Conservation (phyloP, 2,797 vertebrate genomes). For the Mus caroli region DNA sequence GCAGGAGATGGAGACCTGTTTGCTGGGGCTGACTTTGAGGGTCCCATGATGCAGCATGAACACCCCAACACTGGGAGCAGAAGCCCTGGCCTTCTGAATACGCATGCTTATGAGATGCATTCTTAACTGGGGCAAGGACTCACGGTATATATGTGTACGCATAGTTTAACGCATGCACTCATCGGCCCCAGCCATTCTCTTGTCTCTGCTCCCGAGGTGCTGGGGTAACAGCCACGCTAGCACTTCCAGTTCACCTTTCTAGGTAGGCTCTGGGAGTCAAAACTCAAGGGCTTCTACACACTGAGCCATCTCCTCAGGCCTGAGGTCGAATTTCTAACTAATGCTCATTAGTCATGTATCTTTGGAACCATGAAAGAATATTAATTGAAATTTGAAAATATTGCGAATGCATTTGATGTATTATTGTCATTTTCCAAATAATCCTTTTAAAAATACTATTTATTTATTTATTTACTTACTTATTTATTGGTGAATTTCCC, state of each 20-base stretch:
- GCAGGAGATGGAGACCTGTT: not conserved
- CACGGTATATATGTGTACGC: not conserved
- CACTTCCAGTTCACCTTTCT: not conserved
- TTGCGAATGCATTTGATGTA: not conserved
- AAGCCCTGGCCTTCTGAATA: not conserved
- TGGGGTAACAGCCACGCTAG: too few species aligned
- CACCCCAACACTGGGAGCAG: not conserved
- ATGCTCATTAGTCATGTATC: not conserved
- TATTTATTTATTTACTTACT: not conserved
- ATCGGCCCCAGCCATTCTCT: not conserved
- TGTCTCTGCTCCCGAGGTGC: not conserved
- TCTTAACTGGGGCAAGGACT: not conserved
- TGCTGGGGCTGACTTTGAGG: not conserved
- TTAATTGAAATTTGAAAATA: conserved; percentile 16
- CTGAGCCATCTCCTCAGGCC: not conserved
- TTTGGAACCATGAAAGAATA: not conserved
- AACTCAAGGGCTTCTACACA: not conserved
- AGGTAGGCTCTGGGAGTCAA: not conserved
- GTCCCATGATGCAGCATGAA: not conserved
- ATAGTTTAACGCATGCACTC: not conserved
- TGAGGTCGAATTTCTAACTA: not conserved
- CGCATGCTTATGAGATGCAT: not conserved
- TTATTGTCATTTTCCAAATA: conserved; percentile 27
- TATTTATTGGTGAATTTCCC: not conserved
- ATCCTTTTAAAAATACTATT: not conserved